phyloP scores from a whole-genome alignment of 35 echinoderm and acorn worm species.

The Nesometra sesokonis region DNA sequence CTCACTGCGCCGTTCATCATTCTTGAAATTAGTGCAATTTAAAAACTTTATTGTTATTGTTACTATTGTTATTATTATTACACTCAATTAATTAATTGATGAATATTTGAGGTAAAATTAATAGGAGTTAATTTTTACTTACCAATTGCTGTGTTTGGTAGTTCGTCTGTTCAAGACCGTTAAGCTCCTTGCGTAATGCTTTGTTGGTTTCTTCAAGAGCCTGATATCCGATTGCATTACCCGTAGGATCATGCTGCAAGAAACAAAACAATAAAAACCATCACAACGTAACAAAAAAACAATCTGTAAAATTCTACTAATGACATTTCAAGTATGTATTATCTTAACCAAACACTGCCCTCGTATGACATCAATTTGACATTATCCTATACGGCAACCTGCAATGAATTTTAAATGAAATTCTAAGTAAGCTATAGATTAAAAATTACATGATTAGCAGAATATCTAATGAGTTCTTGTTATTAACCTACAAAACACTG shows the following conservation, averaged over 20 bases:
- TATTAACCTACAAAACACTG: too few species aligned
- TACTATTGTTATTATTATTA: too few species aligned
- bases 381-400: too few species aligned
- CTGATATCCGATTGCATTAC: neutral
- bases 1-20: too few species aligned
- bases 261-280: neutral
- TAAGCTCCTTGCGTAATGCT: neutral
- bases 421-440: too few species aligned
- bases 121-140: neutral
- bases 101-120: too few species aligned
- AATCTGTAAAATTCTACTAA: neutral
- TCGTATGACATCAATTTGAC: neutral
- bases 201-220: neutral
- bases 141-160: neutral
- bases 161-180: neutral
- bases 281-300: neutral
- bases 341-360: neutral
- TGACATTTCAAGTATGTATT: neutral
- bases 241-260: neutral
- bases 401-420: too few species aligned
- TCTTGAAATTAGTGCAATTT: too few species aligned
- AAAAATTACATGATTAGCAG: too few species aligned
- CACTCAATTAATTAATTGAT: too few species aligned
- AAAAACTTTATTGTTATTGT: too few species aligned
- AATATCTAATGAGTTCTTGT: too few species aligned